Percentiles rank a stretch among this genome's conserved stretches.
Conservation (phyloP, 2,113 vertebrate genomes). For the Cardinalis cardinalis region DNA sequence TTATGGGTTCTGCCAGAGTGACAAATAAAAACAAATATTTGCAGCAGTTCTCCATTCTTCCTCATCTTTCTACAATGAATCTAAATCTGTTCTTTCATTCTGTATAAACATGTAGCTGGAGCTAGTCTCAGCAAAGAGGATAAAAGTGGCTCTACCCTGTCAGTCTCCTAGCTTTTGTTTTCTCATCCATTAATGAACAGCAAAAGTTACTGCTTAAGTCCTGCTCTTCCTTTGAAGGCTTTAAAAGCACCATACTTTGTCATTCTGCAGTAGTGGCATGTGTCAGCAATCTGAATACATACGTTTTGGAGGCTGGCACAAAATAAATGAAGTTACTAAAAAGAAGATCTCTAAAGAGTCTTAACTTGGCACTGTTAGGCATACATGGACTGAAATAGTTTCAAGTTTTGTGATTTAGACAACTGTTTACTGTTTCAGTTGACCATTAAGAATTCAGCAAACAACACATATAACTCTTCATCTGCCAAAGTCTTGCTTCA, state of each 20-base stretch:
- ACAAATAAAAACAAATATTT: not conserved
- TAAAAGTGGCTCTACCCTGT: not conserved
- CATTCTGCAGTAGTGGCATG: not conserved
- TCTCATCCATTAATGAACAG: not conserved
- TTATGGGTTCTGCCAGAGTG: not conserved
- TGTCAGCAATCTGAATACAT: not conserved
- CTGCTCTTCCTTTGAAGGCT: not conserved
- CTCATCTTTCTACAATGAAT: not conserved
- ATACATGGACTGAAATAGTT: fast-evolving
- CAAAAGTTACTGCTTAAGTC: not conserved
- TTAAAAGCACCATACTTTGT: not conserved
- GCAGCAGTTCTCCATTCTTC: not conserved
- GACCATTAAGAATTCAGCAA: not conserved
- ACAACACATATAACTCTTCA: not conserved
- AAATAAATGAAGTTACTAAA: not conserved
- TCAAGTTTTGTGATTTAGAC: not conserved
- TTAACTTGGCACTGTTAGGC: not conserved
- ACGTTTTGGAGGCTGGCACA: not conserved
- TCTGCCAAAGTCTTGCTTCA: not conserved
- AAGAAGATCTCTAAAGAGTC: not conserved
- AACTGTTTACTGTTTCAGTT: not conserved
- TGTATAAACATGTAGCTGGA: not conserved
- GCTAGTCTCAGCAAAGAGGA: not conserved
- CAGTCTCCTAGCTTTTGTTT: not conserved
- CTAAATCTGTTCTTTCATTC: not conserved